Conservation (phyloP, 2,888 invertebrate species). For the Embidobia sp. region DNA sequence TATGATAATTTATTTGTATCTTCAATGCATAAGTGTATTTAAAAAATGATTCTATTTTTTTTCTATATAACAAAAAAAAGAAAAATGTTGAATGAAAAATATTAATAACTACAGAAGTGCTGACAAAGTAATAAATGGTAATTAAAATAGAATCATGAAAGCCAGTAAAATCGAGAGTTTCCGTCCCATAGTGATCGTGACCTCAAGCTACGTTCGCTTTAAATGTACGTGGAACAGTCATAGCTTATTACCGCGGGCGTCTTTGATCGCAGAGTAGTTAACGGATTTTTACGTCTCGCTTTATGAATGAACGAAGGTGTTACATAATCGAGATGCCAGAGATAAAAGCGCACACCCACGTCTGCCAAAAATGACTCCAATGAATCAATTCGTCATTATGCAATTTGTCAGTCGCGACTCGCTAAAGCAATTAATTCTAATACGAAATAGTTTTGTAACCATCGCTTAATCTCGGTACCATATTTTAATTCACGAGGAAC, state of each 20-base stretch:
- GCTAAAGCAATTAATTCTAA: conserved; percentile 1
- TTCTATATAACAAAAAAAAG: too few species aligned
- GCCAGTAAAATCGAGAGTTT: background rate
- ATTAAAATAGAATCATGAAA: background rate
- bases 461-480: background rate
- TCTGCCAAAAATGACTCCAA: conserved; percentile 26
- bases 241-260: conserved; percentile 11
- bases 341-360: conserved; percentile 25
- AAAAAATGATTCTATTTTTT: too few species aligned
- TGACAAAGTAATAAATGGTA: background rate
- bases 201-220: conserved; percentile 1
- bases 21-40: too few species aligned
- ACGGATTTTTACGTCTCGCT: conserved; percentile 16
- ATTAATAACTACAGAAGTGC: too few species aligned
- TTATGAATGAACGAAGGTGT: conserved; percentile 47
- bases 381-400: conserved; percentile 22
- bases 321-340: conserved; percentile 10
- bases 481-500: too few species aligned
- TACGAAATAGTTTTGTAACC: background rate
- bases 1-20: too few species aligned
- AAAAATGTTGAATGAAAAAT: too few species aligned
- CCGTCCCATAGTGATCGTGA: conserved; percentile 10
- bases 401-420: conserved; percentile 11
- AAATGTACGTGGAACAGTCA: conserved; percentile 11
- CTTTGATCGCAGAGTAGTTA: conserved; percentile 28